Conservation (phyloP, 2,888 invertebrate species). For the Drosophila picticornis region DNA sequence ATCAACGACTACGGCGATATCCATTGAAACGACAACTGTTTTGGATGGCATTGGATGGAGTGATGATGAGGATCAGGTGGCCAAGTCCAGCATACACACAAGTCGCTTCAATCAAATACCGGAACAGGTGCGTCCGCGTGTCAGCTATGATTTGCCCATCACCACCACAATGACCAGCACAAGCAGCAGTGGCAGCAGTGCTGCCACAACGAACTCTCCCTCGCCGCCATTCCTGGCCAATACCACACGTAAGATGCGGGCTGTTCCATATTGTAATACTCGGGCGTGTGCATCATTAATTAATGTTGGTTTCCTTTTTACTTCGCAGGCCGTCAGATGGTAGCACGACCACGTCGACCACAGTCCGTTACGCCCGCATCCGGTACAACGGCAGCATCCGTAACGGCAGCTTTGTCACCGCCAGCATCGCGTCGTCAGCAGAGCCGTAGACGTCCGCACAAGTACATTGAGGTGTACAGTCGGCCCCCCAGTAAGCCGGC, state of each 20-base stretch:
- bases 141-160: conserved; percentile 50
- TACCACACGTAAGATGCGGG: conserved; percentile 50
- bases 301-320: not conserved
- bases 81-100: conserved; percentile 84
- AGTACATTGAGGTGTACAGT: conserved; percentile 79
- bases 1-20: conserved; percentile 54
- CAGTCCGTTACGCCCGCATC: conserved; percentile 69
- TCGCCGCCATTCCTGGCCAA: conserved; percentile 20
- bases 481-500: conserved; percentile 75
- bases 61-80: conserved; percentile 82
- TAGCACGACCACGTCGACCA: conserved; percentile 69
- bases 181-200: conserved; percentile 12
- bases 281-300: not conserved
- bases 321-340: conserved; percentile 57
- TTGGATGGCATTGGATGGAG: conserved; percentile 60
- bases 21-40: conserved; percentile 57
- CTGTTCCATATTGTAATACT: not conserved
- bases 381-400: conserved; percentile 35
- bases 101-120: conserved; percentile 83
- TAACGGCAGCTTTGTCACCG: conserved; percentile 41
- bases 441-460: conserved; percentile 79
- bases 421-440: conserved; percentile 69
- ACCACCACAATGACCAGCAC: not conserved
- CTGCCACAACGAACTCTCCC: conserved; percentile 22
- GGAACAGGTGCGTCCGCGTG: conserved; percentile 56